These are phyloP conservation scores for Phylloscopus collybita DNA, from an alignment of 2,797 vertebrate species.

Conservation along the genomic window DNA sequence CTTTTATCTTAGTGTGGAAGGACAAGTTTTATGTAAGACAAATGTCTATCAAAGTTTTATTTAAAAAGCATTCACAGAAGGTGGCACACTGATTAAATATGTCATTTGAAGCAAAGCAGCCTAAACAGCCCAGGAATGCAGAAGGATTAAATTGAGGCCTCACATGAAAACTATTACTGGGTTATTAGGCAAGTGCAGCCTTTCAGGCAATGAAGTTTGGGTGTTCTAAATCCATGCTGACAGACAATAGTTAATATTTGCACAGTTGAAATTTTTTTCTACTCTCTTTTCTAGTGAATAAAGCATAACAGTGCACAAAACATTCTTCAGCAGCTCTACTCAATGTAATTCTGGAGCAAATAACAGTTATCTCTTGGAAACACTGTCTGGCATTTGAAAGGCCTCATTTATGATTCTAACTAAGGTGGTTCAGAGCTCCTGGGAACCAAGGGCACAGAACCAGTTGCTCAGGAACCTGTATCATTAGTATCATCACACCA, in stretches of 20 bases:
- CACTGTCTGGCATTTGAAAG: background rate
- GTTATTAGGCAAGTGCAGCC: background rate
- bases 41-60: constrained; percentile 12
- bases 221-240: background rate
- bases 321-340: background rate
- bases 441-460: background rate
- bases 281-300: background rate
- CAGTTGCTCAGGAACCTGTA: background rate
- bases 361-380: background rate
- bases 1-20: constrained; percentile 29
- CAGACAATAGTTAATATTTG: background rate
- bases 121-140: background rate
- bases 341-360: background rate
- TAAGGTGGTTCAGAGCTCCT: background rate
- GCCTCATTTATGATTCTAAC: background rate
- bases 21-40: background rate
- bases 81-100: background rate
- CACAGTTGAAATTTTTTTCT: background rate
- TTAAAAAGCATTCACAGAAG: background rate
- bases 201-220: background rate
- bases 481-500: background rate
- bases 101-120: background rate
- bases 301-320: background rate
- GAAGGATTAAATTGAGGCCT: background rate
- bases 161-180: background rate